Conservation (phyloP, 2,888 invertebrate species). For the Lordiphosa andalusiaca region DNA sequence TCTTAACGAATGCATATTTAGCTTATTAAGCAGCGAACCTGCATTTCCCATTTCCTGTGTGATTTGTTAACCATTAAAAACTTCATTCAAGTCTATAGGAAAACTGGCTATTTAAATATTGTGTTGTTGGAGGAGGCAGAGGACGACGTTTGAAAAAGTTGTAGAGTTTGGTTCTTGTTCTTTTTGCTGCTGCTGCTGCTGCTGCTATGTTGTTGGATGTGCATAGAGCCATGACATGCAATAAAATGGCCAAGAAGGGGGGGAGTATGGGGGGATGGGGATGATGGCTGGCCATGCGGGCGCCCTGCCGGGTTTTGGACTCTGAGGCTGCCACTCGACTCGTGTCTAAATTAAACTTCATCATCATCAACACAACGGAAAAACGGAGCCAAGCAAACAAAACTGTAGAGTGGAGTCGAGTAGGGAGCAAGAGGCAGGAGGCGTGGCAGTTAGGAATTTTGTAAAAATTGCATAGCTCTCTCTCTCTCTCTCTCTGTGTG, state of each 20-base stretch:
- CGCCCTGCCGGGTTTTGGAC: constrained; percentile 24
- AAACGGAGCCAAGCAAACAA: constrained; percentile 56
- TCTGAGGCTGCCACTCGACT: constrained; percentile 48
- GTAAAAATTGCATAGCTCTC: constrained; percentile 67
- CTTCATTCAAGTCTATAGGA: neutral
- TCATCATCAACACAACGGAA: constrained; percentile 53
- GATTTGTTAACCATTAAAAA: too few species aligned
- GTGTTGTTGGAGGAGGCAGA: neutral
- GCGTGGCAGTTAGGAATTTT: constrained; percentile 42
- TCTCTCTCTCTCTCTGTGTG: constrained; percentile 1
- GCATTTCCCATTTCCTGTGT: too few species aligned
- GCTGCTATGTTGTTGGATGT: constrained; percentile 16
- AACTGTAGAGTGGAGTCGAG: constrained; percentile 24
- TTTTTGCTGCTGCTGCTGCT: constrained; percentile 17
- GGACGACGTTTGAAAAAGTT: neutral
- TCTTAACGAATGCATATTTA: too few species aligned
- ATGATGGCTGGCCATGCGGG: constrained; percentile 45
- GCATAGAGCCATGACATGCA: constrained; percentile 49
- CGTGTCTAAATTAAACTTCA: constrained; percentile 74
- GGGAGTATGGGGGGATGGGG: neutral
- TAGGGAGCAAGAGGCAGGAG: constrained; percentile 25
- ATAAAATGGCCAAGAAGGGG: constrained; percentile 43
- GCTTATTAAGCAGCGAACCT: too few species aligned
- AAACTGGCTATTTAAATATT: neutral
- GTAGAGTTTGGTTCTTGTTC: constrained; percentile 14